These are phyloP conservation scores for Ellobium chinense DNA, from an alignment of 2,888 invertebrate species.

Conservation along the genomic window DNA sequence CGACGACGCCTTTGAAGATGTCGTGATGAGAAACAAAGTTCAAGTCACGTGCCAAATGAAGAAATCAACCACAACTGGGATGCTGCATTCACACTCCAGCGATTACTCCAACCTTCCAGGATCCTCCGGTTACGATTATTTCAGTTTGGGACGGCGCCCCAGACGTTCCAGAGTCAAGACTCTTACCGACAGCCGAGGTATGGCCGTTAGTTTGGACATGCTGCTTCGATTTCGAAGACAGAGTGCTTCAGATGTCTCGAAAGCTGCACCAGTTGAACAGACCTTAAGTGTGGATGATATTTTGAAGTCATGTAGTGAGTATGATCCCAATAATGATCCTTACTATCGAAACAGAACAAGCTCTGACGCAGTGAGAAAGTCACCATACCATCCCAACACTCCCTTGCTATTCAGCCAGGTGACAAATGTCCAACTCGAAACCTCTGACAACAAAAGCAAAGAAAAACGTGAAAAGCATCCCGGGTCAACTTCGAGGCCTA, in stretches of 20 bases:
- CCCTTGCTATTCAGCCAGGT: background rate
- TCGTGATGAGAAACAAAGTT: background rate
- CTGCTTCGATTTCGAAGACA: conserved; percentile 13
- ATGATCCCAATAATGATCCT: background rate
- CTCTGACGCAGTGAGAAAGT: conserved; percentile 4
- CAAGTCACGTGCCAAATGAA: conserved; percentile 36
- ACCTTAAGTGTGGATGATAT: conserved; percentile 37
- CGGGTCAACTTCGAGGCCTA: background rate
- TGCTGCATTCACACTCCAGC: background rate
- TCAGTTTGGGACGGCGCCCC: conserved; percentile 31
- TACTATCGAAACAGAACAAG: conserved; percentile 5
- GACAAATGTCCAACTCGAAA: background rate
- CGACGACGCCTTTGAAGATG: background rate
- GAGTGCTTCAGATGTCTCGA: background rate
- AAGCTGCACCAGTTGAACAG: background rate
- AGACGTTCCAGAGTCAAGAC: background rate
- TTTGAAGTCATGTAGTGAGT: conserved; percentile 31
- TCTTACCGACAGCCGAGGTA: conserved; percentile 2
- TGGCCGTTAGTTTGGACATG: conserved; percentile 27
- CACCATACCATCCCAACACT: no score
- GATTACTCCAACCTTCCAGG: conserved; percentile 2
- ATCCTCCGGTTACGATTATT: conserved; percentile 12
- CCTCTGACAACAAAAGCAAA: background rate
- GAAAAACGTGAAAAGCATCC: background rate
- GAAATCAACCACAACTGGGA: conserved; percentile 4